phyloP scores from a whole-genome alignment of 1,140 invertebrate genomes.

The Drosophila tsacasi region DNA sequence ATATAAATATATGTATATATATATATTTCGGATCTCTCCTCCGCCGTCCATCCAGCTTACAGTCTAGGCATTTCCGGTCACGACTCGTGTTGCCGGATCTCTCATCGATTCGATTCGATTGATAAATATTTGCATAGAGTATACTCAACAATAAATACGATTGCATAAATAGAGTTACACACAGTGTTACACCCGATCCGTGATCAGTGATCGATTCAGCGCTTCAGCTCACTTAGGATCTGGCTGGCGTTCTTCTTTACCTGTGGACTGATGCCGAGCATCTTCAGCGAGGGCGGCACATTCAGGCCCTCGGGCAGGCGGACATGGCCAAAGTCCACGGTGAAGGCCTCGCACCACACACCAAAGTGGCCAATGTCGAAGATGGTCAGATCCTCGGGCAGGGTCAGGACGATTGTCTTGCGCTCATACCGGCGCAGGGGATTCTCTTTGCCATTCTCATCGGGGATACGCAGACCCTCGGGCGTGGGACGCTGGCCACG shows the following conservation, averaged over 20 bases:
- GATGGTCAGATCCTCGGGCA: slow-evolving; percentile 92
- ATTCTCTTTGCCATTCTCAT: slow-evolving; percentile 94
- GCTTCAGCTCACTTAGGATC: slow-evolving; percentile 76
- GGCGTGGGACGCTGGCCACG: slow-evolving; percentile 91
- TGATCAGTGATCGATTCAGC: slow-evolving; percentile 43
- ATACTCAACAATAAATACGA: slow-evolving; percentile 67
- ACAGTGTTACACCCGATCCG: slow-evolving; percentile 27
- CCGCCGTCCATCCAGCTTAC: slow-evolving; percentile 55
- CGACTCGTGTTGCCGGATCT: slow-evolving; percentile 35
- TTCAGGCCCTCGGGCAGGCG: slow-evolving; percentile 90
- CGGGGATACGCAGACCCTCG: slow-evolving; percentile 92
- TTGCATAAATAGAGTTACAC: slow-evolving; percentile 48
- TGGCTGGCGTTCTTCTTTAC: slow-evolving; percentile 87
- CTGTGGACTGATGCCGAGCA: slow-evolving; percentile 96
- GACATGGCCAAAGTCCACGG: slow-evolving; percentile 95
- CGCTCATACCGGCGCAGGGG: slow-evolving; percentile 92
- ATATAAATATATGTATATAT: slow-evolving; percentile 56
- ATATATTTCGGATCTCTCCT: slow-evolving; percentile 43
- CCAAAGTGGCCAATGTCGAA: slow-evolving; percentile 95
- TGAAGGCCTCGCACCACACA: slow-evolving; percentile 95
- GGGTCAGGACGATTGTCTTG: slow-evolving; percentile 94
- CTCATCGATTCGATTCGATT: slow-evolving; percentile 22
- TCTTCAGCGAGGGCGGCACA: slow-evolving; percentile 95
- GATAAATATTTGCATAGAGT: slow-evolving; percentile 63
- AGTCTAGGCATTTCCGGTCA: slow-evolving; percentile 71